Evolutionary conservation across 2,797 vertebrate genomes (phyloP).

Genomic region (Chromobotia macracanthus): DNA sequence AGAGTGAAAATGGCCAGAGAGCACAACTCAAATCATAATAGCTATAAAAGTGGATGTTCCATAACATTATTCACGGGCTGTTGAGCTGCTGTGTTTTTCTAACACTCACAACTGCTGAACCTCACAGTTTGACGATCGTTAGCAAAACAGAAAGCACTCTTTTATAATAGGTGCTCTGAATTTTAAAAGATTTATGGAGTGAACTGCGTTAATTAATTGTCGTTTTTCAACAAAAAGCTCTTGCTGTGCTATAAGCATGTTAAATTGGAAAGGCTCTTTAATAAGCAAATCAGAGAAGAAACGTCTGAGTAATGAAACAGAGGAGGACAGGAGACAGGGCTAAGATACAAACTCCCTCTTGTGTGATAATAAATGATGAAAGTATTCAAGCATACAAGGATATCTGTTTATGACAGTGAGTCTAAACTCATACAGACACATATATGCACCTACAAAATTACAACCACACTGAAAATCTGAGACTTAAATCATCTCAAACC

Average conservation of each 20-base stretch:
- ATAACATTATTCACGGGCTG: too few species aligned
- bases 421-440: too few species aligned
- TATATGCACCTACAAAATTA: too few species aligned
- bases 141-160: slow-evolving; percentile 29
- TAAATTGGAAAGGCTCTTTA: slow-evolving; percentile 31
- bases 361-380: neutral
- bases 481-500: too few species aligned
- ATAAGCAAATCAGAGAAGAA: neutral
- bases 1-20: slow-evolving; percentile 11
- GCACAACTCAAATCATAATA: slow-evolving; percentile 27
- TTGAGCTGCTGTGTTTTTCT: slow-evolving; percentile 3
- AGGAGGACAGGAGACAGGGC: neutral
- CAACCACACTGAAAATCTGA: too few species aligned
- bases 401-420: too few species aligned
- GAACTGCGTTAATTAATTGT: slow-evolving; percentile 36
- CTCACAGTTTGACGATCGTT: slow-evolving; percentile 22
- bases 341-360: neutral
- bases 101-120: slow-evolving; percentile 31
- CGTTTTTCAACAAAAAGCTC: slow-evolving; percentile 35
- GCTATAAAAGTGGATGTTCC: slow-evolving; percentile 15
- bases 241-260: slow-evolving; percentile 33
- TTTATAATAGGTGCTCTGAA: slow-evolving; percentile 21
- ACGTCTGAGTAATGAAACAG: neutral
- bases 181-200: slow-evolving; percentile 44
- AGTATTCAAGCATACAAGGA: neutral